A percentile compares a stretch with the other conserved stretches of the same genome.
These are phyloP conservation scores for Eugnorisma glareosa DNA, from an alignment of 2,888 invertebrate genomes.

Conservation along the genomic window DNA sequence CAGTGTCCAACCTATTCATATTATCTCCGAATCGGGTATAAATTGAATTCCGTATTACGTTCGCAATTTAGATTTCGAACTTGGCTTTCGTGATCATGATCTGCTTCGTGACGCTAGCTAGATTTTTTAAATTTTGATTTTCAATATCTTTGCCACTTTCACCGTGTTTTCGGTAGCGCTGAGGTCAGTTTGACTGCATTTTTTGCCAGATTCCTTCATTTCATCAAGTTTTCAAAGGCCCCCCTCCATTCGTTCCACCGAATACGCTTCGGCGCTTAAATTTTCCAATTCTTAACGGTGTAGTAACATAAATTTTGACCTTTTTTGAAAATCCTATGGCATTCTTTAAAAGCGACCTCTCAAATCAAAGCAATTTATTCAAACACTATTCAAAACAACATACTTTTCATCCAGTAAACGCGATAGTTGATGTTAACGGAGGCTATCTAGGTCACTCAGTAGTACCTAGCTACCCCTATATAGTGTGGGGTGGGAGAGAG, in stretches of 20 bases:
- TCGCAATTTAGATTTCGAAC: not conserved
- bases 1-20: not conserved
- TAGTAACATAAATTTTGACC: not conserved
- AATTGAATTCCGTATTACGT: not conserved
- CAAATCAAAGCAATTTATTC: not conserved
- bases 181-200: not conserved
- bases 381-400: not conserved
- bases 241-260: not conserved
- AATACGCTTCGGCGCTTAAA: not conserved
- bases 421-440: not conserved
- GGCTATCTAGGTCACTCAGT: constrained; percentile 35
- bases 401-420: not conserved
- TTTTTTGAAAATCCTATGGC: not conserved
- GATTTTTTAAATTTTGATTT: not conserved
- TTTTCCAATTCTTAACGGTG: not conserved
- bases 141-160: not conserved
- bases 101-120: not conserved
- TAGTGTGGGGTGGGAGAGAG: not conserved
- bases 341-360: not conserved
- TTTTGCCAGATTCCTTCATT: not conserved
- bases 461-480: not conserved
- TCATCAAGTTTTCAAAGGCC: not conserved
- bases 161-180: not conserved
- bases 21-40: not conserved
- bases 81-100: not conserved